Evolutionary conservation across 1,140 invertebrate genomes (phyloP).

Genomic region (Macrosteles quadrilineatus): DNA sequence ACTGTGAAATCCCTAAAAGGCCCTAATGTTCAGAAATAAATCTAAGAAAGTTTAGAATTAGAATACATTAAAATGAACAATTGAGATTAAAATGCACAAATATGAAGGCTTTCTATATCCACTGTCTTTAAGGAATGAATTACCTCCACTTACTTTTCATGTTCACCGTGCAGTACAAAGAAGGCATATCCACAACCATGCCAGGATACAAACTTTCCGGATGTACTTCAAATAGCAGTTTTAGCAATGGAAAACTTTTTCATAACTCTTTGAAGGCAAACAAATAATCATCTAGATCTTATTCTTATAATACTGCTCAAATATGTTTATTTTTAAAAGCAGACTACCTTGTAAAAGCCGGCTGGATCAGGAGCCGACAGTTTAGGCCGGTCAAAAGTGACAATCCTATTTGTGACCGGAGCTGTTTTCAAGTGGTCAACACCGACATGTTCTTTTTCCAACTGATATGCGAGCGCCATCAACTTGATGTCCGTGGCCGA

Average conservation of each 20-base stretch:
- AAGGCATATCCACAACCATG: background rate
- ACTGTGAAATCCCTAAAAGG: too few species aligned
- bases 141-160: background rate
- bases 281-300: background rate
- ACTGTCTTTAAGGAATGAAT: background rate
- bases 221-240: background rate
- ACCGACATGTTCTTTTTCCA: constrained; percentile 85
- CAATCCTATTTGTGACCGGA: constrained; percentile 62
- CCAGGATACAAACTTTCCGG: background rate
- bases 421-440: constrained; percentile 73
- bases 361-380: constrained; percentile 47
- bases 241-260: background rate
- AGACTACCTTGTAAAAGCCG: constrained; percentile 59
- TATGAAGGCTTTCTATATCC: too few species aligned
- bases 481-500: constrained; percentile 94
- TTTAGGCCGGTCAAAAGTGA: constrained; percentile 50
- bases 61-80: too few species aligned
- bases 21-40: too few species aligned
- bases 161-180: background rate
- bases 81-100: too few species aligned
- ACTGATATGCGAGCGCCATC: constrained; percentile 88
- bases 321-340: too few species aligned
- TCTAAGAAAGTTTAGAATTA: too few species aligned
- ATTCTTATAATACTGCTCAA: background rate
- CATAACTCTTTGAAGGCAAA: background rate